These are phyloP conservation scores for Rhizoglyphus robini DNA, from an alignment of 1,140 invertebrate genomes.

Conservation along the genomic window DNA sequence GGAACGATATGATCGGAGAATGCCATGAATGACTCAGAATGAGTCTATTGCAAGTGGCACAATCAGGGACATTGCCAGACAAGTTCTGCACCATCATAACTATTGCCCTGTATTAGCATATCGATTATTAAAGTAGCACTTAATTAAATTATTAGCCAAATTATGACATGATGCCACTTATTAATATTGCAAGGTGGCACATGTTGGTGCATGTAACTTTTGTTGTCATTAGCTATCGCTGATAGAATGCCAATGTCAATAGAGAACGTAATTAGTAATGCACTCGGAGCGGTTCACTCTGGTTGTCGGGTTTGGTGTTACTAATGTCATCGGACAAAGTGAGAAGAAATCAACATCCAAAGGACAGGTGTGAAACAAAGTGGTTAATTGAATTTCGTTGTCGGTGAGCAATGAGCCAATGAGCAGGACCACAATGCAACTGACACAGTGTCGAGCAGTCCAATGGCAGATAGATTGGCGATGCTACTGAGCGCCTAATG, in stretches of 20 bases:
- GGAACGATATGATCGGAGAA: too few relatives aligned
- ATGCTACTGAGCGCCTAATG: background rate
- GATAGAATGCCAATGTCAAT: background rate
- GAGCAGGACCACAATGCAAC: too few relatives aligned
- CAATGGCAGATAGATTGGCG: background rate
- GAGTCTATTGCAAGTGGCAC: too few relatives aligned
- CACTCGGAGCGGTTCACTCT: too few relatives aligned
- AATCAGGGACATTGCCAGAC: too few relatives aligned
- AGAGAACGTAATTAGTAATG: background rate
- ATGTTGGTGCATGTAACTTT: background rate
- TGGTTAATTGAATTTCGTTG: constrained; percentile 7
- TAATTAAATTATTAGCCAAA: constrained; percentile 9
- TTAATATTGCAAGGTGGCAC: background rate
- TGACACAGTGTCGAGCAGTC: too few relatives aligned
- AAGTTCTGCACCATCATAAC: background rate
- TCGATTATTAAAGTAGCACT: background rate
- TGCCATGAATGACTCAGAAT: too few relatives aligned
- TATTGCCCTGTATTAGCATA: background rate
- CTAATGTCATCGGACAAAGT: too few relatives aligned
- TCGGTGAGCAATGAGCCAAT: background rate
- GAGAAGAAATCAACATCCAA: too few relatives aligned
- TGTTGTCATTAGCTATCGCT: background rate
- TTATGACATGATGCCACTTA: background rate
- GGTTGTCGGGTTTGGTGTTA: too few relatives aligned
- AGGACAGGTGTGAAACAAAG: background rate